phyloP scores from a whole-genome alignment of 1,140 invertebrate species.

The Sycobia sp. region DNA sequence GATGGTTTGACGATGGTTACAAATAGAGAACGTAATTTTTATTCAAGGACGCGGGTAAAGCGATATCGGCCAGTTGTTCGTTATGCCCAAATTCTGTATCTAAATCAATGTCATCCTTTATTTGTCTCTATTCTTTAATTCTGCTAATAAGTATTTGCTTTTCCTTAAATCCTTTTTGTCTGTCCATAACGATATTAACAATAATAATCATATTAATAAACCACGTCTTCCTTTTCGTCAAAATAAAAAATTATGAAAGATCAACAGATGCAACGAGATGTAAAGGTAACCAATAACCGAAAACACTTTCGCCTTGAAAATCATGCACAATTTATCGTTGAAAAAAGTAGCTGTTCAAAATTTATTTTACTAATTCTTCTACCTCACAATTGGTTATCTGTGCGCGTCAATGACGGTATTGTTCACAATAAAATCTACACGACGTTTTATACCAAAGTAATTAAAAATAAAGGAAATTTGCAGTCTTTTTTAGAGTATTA shows the following conservation, averaged over 20 bases:
- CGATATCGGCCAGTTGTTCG: constrained; percentile 12
- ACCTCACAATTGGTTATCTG: constrained; percentile 2
- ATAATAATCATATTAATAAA: too few species aligned
- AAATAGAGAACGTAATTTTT: constrained; percentile 57
- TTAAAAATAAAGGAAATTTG: constrained; percentile 2
- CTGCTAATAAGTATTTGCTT: constrained; percentile 7
- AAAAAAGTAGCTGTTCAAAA: too few species aligned
- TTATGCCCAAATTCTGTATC: constrained; percentile 14
- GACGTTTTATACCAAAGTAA: not conserved
- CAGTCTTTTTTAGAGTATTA: not conserved
- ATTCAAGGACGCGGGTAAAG: constrained; percentile 24
- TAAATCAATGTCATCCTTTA: constrained; percentile 12
- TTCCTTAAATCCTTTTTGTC: constrained; percentile 3
- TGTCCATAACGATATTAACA: constrained; percentile 8
- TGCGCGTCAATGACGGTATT: constrained; percentile 30
- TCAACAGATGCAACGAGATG: not conserved
- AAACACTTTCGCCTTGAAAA: too few species aligned
- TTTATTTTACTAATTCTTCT: constrained; percentile 7
- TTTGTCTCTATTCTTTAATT: not conserved
- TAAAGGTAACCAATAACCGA: too few species aligned
- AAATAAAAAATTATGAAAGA: not conserved
- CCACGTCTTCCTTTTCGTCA: constrained; percentile 1
- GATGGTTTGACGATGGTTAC: constrained; percentile 62
- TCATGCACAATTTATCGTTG: too few species aligned
- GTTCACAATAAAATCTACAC: constrained; percentile 7